phyloP scores from a whole-genome alignment of 2,888 invertebrate species.

The Lasioglossum figueresi region DNA sequence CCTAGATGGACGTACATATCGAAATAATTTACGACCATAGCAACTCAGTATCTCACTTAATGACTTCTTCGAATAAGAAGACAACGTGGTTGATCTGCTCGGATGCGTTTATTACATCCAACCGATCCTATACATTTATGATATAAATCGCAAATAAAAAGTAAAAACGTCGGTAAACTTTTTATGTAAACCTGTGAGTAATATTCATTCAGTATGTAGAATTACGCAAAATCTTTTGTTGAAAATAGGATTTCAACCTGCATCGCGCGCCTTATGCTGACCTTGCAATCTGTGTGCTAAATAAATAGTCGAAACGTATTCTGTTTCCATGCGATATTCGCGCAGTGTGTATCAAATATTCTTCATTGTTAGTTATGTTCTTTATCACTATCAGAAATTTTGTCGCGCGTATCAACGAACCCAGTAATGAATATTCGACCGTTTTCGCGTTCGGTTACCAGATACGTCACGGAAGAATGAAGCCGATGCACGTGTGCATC shows the following conservation, averaged over 20 bases:
- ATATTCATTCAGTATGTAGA: neutral
- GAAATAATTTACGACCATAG: neutral
- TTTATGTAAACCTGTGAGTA: neutral
- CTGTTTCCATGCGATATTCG: neutral
- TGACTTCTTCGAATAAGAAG: neutral
- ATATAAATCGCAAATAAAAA: neutral
- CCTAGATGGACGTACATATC: neutral
- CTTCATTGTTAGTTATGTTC: neutral
- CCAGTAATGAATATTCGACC: slow-evolving; percentile 39
- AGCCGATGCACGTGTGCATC: slow-evolving; percentile 53
- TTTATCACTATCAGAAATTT: slow-evolving; percentile 13
- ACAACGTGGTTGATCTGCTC: neutral
- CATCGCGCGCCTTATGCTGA: neutral
- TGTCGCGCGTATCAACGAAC: slow-evolving; percentile 51
- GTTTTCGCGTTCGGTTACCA: slow-evolving; percentile 33
- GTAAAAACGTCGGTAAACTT: neutral
- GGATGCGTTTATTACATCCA: neutral
- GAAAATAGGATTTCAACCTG: neutral
- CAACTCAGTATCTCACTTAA: neutral
- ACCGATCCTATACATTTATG: neutral
- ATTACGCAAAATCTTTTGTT: neutral
- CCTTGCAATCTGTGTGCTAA: neutral
- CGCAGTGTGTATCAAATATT: neutral
- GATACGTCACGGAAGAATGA: slow-evolving; percentile 39
- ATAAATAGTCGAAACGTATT: neutral